Percentiles rank a stretch among this genome's conserved stretches.
Conservation (phyloP, 1,140 invertebrate species). For the Drosophila ercepeae region DNA sequence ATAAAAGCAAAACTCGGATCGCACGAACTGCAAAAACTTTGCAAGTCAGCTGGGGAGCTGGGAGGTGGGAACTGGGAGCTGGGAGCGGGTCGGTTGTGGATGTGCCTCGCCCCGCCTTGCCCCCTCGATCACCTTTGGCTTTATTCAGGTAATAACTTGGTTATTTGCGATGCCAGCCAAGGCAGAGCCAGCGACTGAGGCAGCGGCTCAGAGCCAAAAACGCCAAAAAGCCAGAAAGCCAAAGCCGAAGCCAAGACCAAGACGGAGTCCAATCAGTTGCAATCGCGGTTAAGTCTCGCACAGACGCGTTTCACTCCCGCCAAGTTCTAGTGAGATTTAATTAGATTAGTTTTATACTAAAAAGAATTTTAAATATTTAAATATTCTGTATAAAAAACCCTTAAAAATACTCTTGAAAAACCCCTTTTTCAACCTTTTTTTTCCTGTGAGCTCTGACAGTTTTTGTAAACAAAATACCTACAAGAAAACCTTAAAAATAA, state of each 20-base stretch:
- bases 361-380: neutral
- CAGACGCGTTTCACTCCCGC: constrained; percentile 54
- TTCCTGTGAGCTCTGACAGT: too few relatives aligned
- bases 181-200: constrained; percentile 20
- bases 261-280: constrained; percentile 65
- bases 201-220: constrained; percentile 14
- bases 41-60: neutral
- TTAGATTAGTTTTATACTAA: neutral
- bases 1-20: constrained; percentile 1
- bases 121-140: neutral
- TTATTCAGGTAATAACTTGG: constrained; percentile 19
- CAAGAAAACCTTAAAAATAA: too few relatives aligned
- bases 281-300: constrained; percentile 76
- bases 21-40: neutral
- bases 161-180: constrained; percentile 24
- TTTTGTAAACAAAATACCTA: too few relatives aligned
- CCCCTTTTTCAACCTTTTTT: too few relatives aligned
- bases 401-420: too few relatives aligned
- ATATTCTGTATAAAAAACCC: too few relatives aligned
- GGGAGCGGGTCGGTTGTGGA: neutral
- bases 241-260: constrained; percentile 4
- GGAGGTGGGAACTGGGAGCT: too few relatives aligned
- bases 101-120: neutral
- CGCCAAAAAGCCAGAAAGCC: constrained; percentile 37
- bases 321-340: neutral